phyloP scores from a whole-genome alignment of 1,140 invertebrate species.

The Cryptotermes secundus region DNA sequence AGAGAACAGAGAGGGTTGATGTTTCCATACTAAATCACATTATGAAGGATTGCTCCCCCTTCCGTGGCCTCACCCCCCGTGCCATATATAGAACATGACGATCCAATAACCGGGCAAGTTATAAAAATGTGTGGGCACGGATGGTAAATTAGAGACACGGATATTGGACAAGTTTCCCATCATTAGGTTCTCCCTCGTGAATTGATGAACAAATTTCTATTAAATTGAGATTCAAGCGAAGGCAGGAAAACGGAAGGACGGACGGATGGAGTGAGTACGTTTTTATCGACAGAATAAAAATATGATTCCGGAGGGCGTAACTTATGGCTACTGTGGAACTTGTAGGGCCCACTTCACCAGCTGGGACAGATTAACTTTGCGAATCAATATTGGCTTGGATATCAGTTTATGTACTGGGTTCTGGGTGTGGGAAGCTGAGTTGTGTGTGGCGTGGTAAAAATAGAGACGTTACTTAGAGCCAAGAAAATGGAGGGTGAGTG shows the following conservation, averaged over 20 bases:
- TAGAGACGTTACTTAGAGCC: background rate
- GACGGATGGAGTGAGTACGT: background rate
- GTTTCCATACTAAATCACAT: conserved; percentile 33
- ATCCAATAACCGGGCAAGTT: conserved; percentile 32
- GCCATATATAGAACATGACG: conserved; percentile 9
- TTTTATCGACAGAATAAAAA: conserved; percentile 23
- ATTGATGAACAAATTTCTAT: conserved; percentile 36
- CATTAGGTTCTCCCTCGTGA: conserved; percentile 32
- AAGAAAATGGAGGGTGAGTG: background rate
- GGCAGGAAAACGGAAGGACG: background rate
- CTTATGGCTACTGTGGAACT: background rate
- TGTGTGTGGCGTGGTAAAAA: background rate
- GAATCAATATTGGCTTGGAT: conserved; percentile 16
- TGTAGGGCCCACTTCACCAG: background rate
- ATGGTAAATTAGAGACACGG: conserved; percentile 31
- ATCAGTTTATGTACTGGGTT: background rate
- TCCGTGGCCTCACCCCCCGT: background rate
- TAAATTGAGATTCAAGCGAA: conserved; percentile 31
- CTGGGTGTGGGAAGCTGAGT: background rate
- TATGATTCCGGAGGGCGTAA: background rate
- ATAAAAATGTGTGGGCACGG: conserved; percentile 29
- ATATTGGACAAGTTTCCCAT: conserved; percentile 35
- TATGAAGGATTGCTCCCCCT: conserved; percentile 29
- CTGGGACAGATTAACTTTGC: conserved; percentile 25
- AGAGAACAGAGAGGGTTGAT: conserved; percentile 18